phyloP scores from a whole-genome alignment of 1,140 invertebrate genomes.

The Oreohelix idahoensis region DNA sequence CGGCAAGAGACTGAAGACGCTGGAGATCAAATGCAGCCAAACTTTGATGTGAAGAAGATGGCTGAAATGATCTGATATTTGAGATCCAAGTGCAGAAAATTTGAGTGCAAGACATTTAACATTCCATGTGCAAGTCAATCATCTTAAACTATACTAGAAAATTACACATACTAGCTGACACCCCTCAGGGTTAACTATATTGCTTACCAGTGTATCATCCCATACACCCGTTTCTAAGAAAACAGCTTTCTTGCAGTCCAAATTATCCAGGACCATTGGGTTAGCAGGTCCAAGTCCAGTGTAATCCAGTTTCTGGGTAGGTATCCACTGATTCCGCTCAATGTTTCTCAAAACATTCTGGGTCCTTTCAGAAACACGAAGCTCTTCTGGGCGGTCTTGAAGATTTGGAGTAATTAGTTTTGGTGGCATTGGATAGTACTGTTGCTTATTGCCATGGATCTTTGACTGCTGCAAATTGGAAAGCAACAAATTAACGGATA shows the following conservation, averaged over 20 bases:
- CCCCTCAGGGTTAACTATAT: not conserved
- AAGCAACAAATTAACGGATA: too few species aligned
- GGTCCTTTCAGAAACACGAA: slow-evolving; percentile 53
- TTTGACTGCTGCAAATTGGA: slow-evolving; percentile 56
- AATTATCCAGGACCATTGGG: slow-evolving; percentile 66
- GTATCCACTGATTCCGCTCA: slow-evolving; percentile 68
- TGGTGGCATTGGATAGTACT: slow-evolving; percentile 67
- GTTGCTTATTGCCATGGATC: slow-evolving; percentile 55
- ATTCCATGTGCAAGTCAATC: not conserved
- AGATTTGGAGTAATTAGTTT: slow-evolving; percentile 66
- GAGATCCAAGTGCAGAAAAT: too few species aligned
- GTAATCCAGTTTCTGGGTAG: slow-evolving; percentile 63
- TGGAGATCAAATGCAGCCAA: too few species aligned
- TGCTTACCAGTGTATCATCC: slow-evolving; percentile 64
- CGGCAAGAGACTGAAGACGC: too few species aligned
- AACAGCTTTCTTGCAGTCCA: slow-evolving; percentile 59
- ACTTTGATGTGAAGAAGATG: too few species aligned
- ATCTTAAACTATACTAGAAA: not conserved
- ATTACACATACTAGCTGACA: not conserved
- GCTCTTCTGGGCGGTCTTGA: slow-evolving; percentile 52
- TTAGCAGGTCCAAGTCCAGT: slow-evolving; percentile 68
- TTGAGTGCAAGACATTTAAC: too few species aligned
- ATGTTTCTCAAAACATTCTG: slow-evolving; percentile 68
- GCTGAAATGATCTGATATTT: too few species aligned
- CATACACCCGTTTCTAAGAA: slow-evolving; percentile 52